These are phyloP conservation scores for Terrapene triunguis DNA, from an alignment of 2,113 vertebrate species.

Conservation along the genomic window DNA sequence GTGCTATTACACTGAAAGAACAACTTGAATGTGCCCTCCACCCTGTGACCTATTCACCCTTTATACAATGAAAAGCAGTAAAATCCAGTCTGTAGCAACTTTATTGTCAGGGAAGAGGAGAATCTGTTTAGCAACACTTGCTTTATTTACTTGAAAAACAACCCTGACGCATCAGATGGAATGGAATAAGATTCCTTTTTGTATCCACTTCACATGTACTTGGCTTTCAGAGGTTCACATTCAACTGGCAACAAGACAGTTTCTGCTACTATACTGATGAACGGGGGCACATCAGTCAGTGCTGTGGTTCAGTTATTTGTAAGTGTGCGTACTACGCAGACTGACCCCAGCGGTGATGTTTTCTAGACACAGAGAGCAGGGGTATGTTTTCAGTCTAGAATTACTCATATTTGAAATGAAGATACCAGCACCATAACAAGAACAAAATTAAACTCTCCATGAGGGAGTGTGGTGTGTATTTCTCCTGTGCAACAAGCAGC, in stretches of 20 bases:
- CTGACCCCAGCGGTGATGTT: background rate
- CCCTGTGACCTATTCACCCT: constrained; percentile 34
- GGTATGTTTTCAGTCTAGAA: background rate
- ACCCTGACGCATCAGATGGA: constrained; percentile 63
- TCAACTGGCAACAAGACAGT: background rate
- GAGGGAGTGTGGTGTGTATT: background rate
- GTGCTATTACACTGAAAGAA: rapidly evolving
- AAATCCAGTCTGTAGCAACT: constrained; percentile 20
- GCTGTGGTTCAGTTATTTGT: constrained; percentile 33
- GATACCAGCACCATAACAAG: background rate
- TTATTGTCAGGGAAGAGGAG: constrained; percentile 51
- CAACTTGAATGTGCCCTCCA: constrained; percentile 55
- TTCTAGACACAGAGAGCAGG: constrained; percentile 12
- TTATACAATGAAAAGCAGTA: constrained; percentile 48
- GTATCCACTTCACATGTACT: constrained; percentile 33
- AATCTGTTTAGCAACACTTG: constrained; percentile 18
- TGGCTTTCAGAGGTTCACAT: constrained; percentile 40
- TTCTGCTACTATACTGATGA: background rate
- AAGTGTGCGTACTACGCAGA: background rate
- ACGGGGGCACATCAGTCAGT: background rate
- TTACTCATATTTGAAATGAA: constrained; percentile 6
- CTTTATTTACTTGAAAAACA: constrained; percentile 59
- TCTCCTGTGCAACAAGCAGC: background rate
- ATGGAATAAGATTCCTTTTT: background rate
- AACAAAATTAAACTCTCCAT: background rate